Percentiles rank a stretch among this genome's conserved stretches.
These are phyloP conservation scores for Bembecia ichneumoniformis DNA, from an alignment of 2,888 invertebrate genomes.

Conservation along the genomic window DNA sequence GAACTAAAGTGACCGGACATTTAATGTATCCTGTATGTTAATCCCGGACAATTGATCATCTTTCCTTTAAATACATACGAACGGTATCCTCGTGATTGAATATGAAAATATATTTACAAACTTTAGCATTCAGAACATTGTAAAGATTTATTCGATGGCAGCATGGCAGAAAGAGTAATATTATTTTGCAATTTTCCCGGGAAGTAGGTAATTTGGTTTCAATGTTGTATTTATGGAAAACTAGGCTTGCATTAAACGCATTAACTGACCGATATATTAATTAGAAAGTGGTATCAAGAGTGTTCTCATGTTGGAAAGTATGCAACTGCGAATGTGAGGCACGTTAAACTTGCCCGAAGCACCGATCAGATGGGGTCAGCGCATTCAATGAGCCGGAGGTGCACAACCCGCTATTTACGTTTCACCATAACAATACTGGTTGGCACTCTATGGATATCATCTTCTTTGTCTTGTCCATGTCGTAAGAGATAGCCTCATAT, in stretches of 20 bases:
- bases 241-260: neutral
- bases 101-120: too few species aligned
- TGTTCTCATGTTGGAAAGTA: neutral
- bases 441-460: constrained; percentile 61
- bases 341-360: constrained; percentile 32
- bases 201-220: neutral
- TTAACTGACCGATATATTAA: neutral
- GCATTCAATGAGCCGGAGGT: constrained; percentile 71
- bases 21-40: too few species aligned
- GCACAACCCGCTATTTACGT: constrained; percentile 68
- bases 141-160: too few species aligned
- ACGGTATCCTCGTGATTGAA: too few species aligned
- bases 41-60: too few species aligned
- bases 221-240: neutral
- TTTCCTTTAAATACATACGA: too few species aligned
- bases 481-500: neutral
- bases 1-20: too few species aligned
- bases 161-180: too few species aligned
- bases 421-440: constrained; percentile 63
- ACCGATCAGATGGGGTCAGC: constrained; percentile 70
- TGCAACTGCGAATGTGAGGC: neutral
- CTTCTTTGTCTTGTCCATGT: constrained; percentile 5
- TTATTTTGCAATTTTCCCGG: too few species aligned
- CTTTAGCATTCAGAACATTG: too few species aligned
- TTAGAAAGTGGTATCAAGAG: neutral